These are phyloP conservation scores for Cheilosia grossa DNA, from an alignment of 2,888 invertebrate genomes.

Conservation along the genomic window DNA sequence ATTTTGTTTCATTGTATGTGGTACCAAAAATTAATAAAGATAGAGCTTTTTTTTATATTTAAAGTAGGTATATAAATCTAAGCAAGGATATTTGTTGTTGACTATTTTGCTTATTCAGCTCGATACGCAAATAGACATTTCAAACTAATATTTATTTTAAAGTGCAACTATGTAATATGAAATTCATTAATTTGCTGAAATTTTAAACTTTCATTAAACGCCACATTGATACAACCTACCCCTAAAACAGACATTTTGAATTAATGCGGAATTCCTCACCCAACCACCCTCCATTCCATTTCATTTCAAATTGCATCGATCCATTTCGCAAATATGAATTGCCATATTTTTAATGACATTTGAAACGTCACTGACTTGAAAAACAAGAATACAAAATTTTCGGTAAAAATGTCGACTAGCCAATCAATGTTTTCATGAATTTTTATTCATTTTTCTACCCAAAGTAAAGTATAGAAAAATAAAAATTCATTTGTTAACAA, in stretches of 20 bases:
- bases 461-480: slow-evolving; percentile 41
- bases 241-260: neutral
- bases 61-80: too few species aligned
- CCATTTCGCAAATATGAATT: slow-evolving; percentile 17
- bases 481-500: slow-evolving; percentile 59
- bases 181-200: too few species aligned
- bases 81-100: too few species aligned
- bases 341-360: slow-evolving; percentile 51
- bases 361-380: slow-evolving; percentile 65
- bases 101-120: too few species aligned
- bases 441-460: slow-evolving; percentile 41
- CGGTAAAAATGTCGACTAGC: slow-evolving; percentile 66
- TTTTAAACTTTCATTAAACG: too few species aligned
- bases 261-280: slow-evolving; percentile 21
- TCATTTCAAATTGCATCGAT: slow-evolving; percentile 60
- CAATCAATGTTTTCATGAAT: slow-evolving; percentile 71
- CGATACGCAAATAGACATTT: too few species aligned
- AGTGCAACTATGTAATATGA: too few species aligned
- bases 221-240: neutral
- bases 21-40: too few species aligned
- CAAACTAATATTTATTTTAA: too few species aligned
- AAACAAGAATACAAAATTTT: slow-evolving; percentile 70
- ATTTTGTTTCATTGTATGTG: too few species aligned
- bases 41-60: too few species aligned
- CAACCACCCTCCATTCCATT: neutral